Conservation (phyloP, 2,113 vertebrate species). For the Centropus unirufus region DNA sequence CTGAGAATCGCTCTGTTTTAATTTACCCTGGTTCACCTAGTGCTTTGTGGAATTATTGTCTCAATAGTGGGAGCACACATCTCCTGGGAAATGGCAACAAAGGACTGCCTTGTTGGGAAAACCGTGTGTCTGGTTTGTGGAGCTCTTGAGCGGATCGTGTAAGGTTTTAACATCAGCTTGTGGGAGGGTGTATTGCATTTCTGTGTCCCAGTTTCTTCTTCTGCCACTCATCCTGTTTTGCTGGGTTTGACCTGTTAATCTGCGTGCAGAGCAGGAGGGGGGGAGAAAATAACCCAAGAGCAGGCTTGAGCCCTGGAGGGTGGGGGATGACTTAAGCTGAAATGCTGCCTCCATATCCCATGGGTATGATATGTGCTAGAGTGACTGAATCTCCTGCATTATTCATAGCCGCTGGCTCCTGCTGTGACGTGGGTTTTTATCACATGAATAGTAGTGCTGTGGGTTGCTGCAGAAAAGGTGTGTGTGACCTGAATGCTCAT, state of each 20-base stretch:
- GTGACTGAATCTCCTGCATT: slow-evolving; percentile 50
- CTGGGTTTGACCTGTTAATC: neutral
- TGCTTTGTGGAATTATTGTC: neutral
- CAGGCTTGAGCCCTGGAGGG: neutral
- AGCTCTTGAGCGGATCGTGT: neutral
- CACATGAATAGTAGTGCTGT: slow-evolving; percentile 40
- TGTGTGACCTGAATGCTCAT: slow-evolving; percentile 54
- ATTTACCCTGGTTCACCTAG: neutral
- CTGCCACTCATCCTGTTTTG: neutral
- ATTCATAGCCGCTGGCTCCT: slow-evolving; percentile 54
- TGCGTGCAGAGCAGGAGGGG: neutral
- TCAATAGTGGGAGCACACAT: neutral
- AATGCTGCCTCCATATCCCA: slow-evolving; percentile 10
- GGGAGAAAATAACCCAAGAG: neutral
- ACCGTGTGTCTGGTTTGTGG: neutral
- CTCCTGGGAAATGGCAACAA: neutral
- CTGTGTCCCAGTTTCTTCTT: neutral
- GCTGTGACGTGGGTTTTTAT: slow-evolving; percentile 27
- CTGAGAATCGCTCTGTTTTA: neutral
- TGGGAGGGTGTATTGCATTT: neutral
- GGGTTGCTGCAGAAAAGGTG: slow-evolving; percentile 41
- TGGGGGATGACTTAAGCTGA: slow-evolving; percentile 15
- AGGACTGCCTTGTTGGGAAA: neutral
- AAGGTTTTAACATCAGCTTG: neutral
- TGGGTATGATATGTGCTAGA: neutral